A percentile compares a stretch with the other conserved stretches of the same genome.
These are phyloP conservation scores for Anorthoa munda DNA, from an alignment of 2,888 invertebrate species.

Conservation along the genomic window DNA sequence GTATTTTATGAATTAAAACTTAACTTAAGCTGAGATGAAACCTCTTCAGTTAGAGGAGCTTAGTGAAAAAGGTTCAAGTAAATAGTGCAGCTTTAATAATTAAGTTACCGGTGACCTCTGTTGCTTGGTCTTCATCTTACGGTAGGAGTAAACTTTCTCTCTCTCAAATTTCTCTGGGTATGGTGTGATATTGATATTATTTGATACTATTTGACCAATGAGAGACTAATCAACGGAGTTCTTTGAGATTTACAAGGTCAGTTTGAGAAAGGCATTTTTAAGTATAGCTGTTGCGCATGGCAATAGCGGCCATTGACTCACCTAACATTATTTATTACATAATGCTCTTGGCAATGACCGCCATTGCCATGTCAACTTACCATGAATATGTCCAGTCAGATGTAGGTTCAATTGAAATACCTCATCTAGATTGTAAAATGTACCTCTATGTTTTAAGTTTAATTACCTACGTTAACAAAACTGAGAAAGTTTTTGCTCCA, in stretches of 20 bases:
- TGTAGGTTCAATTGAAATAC: background rate
- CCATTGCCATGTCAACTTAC: no score
- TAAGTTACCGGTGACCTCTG: background rate
- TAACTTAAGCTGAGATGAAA: background rate
- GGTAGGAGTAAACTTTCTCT: background rate
- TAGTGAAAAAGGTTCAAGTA: background rate
- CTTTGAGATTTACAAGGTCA: background rate
- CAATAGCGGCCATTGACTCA: no score
- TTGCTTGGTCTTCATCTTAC: background rate
- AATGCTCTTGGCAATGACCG: no score
- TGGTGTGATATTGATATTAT: background rate
- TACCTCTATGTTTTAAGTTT: background rate
- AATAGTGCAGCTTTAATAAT: slow-evolving; percentile 6
- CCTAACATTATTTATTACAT: no score
- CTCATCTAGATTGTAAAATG: no score
- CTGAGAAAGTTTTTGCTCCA: background rate
- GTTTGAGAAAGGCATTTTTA: background rate
- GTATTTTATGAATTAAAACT: background rate
- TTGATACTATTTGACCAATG: background rate
- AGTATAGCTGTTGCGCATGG: no score
- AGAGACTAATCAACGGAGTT: background rate
- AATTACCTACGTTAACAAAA: background rate
- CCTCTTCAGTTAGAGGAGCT: background rate
- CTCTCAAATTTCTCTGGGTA: background rate
- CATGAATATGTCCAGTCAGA: no score